phyloP scores from a whole-genome alignment of 2,797 vertebrate genomes.

The Brachymystax lenok region DNA sequence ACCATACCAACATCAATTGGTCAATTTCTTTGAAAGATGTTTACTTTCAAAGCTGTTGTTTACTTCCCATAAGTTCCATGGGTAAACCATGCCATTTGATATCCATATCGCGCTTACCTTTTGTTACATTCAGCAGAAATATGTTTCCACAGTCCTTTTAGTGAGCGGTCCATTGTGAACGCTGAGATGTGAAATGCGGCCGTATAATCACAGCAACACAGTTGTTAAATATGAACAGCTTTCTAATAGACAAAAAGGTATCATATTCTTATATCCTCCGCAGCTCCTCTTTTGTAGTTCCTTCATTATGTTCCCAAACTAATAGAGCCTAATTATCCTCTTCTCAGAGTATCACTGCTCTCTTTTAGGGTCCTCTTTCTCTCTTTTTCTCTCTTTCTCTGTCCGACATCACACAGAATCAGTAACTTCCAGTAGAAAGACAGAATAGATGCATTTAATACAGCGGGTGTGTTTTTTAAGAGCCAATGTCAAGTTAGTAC shows the following conservation, averaged over 20 bases:
- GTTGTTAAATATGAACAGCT: not conserved
- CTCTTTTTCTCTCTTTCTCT: not conserved
- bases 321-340: not conserved
- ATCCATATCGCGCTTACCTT: not conserved
- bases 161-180: not conserved
- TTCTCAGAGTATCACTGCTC: not conserved
- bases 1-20: not conserved
- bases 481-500: not conserved
- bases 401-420: not conserved
- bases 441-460: not conserved
- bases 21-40: not conserved
- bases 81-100: not conserved
- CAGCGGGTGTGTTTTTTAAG: not conserved
- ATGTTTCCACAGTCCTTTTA: not conserved
- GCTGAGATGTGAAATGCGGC: not conserved
- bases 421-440: not conserved
- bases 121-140: not conserved
- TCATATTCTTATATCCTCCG: not conserved
- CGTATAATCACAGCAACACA: not conserved
- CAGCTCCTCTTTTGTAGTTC: not conserved
- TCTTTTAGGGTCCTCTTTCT: not conserved
- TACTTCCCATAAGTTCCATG: not conserved
- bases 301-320: not conserved
- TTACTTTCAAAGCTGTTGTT: not conserved
- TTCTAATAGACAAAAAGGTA: not conserved